phyloP scores from a whole-genome alignment of 2,113 vertebrate species.

The Sminthopsis crassicaudata region DNA sequence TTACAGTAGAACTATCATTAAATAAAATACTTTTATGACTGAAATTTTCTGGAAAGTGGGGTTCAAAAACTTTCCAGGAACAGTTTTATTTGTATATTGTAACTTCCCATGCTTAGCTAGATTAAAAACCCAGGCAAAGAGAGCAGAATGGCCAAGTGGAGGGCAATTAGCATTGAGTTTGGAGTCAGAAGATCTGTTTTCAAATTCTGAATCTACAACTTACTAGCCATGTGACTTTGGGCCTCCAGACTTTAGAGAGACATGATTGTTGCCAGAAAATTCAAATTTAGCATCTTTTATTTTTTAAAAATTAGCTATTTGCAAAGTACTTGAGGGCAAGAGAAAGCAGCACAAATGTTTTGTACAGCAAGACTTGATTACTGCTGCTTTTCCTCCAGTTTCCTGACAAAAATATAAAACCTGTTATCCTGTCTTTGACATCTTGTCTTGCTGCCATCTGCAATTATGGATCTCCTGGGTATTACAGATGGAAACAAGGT shows the following conservation, averaged over 20 bases:
- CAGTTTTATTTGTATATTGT: not conserved
- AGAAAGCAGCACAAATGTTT: not conserved
- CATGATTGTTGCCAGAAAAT: not conserved
- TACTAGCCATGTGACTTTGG: not conserved
- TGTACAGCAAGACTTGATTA: not conserved
- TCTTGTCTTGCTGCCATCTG: not conserved
- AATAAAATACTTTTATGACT: slow-evolving; percentile 22
- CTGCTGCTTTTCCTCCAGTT: not conserved
- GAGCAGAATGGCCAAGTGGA: not conserved
- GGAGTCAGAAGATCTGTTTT: not conserved
- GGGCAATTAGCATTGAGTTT: not conserved
- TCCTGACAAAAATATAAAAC: not conserved
- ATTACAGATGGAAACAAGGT: not conserved
- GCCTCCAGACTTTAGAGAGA: not conserved
- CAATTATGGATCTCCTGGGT: not conserved
- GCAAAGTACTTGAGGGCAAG: not conserved
- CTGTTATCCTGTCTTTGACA: not conserved
- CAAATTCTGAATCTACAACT: not conserved
- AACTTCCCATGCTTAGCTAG: not conserved
- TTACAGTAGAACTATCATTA: slow-evolving; percentile 38
- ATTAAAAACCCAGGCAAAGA: not conserved
- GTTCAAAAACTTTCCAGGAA: slow-evolving; percentile 28
- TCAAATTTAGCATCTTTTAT: not conserved
- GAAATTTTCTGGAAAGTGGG: slow-evolving; percentile 63
- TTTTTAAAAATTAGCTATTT: not conserved